Evolutionary conservation across 2,797 vertebrate species (phyloP).

Genomic region (Lophotriccus pileatus): DNA sequence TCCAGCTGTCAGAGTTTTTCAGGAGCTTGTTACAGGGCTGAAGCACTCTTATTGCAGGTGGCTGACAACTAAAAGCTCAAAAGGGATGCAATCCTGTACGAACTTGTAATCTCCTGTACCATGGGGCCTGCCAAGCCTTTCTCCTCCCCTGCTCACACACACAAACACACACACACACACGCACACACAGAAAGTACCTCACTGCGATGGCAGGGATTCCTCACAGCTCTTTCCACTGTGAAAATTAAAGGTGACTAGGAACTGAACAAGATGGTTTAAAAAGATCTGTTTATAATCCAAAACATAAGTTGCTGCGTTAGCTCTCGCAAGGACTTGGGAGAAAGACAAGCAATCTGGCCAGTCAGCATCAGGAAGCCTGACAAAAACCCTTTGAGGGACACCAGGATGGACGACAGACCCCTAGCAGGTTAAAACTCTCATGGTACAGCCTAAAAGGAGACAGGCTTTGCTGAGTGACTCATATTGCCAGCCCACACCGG

Average conservation of each 20-base stretch:
- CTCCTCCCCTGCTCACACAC: background rate
- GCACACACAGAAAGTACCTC: background rate
- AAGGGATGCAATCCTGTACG: background rate
- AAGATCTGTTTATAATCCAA: background rate
- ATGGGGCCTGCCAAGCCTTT: background rate
- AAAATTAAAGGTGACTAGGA: background rate
- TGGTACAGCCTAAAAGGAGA: background rate
- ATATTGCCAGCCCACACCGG: conserved; percentile 20
- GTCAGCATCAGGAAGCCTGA: conserved; percentile 7
- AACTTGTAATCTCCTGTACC: background rate
- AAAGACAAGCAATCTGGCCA: background rate
- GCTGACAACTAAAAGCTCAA: background rate
- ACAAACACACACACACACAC: background rate
- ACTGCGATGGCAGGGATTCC: background rate
- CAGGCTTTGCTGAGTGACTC: background rate
- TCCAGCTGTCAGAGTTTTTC: background rate
- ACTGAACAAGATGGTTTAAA: background rate
- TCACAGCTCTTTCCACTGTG: background rate
- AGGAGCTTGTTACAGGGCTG: background rate
- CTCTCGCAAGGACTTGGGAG: background rate
- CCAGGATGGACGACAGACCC: background rate
- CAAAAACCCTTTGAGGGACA: background rate
- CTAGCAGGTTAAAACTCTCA: background rate
- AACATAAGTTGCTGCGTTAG: background rate
- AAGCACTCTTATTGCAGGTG: background rate